phyloP scores from a whole-genome alignment of 2,888 invertebrate genomes.

The Tinea semifulvella region DNA sequence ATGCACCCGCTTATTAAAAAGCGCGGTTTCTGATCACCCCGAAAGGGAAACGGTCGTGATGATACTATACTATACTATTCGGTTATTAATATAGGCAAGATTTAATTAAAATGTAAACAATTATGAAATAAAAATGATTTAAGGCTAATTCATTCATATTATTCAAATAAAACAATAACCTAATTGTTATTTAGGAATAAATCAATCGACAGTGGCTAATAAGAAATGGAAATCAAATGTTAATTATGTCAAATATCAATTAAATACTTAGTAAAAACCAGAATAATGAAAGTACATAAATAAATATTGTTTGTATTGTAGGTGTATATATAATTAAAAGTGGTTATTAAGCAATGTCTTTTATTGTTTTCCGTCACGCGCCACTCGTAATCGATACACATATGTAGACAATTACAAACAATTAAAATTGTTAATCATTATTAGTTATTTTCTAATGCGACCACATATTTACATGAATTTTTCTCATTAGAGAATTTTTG shows the following conservation, averaged over 20 bases:
- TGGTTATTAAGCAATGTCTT: conserved; percentile 5
- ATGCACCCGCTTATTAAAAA: no score
- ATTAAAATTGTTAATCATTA: background rate
- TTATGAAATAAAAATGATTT: no score
- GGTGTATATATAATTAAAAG: conserved; percentile 1
- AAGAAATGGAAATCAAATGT: background rate
- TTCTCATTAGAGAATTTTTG: conserved; percentile 9
- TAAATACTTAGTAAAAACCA: background rate
- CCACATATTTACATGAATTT: conserved; percentile 9
- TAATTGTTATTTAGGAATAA: no score
- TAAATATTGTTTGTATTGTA: no score
- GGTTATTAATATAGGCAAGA: no score
- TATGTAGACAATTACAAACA: background rate
- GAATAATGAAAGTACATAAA: conserved; percentile 1
- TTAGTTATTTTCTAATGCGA: conserved; percentile 6
- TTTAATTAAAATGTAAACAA: no score
- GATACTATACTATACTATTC: no score
- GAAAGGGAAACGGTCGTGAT: no score
- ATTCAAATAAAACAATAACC: no score
- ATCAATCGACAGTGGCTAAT: no score
- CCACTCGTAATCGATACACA: conserved; percentile 7
- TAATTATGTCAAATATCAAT: conserved; percentile 6
- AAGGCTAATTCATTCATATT: no score
- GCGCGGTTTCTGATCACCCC: no score
- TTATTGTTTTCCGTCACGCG: conserved; percentile 11